phyloP scores from a whole-genome alignment of 2,888 invertebrate genomes.

The Drosophila mercatorum region DNA sequence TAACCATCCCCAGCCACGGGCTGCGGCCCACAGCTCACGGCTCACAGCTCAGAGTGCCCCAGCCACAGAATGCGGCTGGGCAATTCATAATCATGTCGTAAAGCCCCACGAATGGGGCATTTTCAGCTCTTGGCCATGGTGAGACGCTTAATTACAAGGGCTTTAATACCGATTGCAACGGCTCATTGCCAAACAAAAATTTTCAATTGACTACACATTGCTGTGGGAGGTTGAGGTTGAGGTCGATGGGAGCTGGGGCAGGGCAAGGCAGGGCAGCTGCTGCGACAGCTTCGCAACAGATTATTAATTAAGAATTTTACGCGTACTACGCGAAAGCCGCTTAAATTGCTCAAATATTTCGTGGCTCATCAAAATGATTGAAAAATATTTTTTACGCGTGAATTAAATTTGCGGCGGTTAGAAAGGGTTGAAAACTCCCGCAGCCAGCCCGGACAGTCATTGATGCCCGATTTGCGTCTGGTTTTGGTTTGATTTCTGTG shows the following conservation, averaged over 20 bases:
- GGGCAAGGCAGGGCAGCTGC: not conserved
- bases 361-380: slow-evolving; percentile 80
- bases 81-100: slow-evolving; percentile 81
- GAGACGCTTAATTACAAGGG: slow-evolving; percentile 83
- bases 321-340: slow-evolving; percentile 70
- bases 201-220: slow-evolving; percentile 78
- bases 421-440: slow-evolving; percentile 57
- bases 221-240: not conserved
- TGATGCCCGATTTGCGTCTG: slow-evolving; percentile 46
- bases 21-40: not conserved
- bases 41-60: not conserved
- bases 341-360: slow-evolving; percentile 79
- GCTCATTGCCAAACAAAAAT: slow-evolving; percentile 81
- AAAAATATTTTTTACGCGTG: slow-evolving; percentile 76
- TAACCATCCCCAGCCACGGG: slow-evolving; percentile 37
- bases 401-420: slow-evolving; percentile 79
- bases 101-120: slow-evolving; percentile 45
- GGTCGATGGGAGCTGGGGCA: not conserved
- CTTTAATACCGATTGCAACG: slow-evolving; percentile 80
- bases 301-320: slow-evolving; percentile 83
- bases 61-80: slow-evolving; percentile 43
- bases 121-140: slow-evolving; percentile 46
- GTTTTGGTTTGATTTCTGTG: slow-evolving; percentile 57
- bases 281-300: slow-evolving; percentile 75
- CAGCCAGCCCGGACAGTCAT: slow-evolving; percentile 37